Percentiles rank a stretch among this genome's conserved stretches.
These are phyloP conservation scores for Cheilosia impressa DNA, from an alignment of 2,888 invertebrate genomes.

Conservation along the genomic window DNA sequence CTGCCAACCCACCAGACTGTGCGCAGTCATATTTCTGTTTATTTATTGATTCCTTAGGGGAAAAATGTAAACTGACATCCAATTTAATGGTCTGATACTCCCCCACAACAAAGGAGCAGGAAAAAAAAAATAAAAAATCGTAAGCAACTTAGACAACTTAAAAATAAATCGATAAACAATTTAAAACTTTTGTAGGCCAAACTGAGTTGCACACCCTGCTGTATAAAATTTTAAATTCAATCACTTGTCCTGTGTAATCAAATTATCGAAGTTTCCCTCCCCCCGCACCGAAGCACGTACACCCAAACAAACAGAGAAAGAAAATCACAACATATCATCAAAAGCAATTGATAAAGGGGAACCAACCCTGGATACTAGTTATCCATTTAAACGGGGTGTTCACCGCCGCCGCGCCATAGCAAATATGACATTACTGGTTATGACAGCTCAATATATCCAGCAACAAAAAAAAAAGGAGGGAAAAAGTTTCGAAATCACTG, in stretches of 20 bases:
- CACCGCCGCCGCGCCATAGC: conserved; percentile 5
- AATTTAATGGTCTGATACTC: no score
- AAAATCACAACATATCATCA: conserved; percentile 40
- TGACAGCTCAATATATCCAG: conserved; percentile 69
- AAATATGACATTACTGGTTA: conserved; percentile 69
- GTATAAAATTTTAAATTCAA: conserved; percentile 61
- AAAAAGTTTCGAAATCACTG: conserved; percentile 48
- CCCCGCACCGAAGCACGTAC: background rate
- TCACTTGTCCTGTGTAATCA: conserved; percentile 71
- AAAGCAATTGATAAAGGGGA: conserved; percentile 20
- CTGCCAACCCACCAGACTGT: no score
- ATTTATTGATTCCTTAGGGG: no score
- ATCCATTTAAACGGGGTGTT: conserved; percentile 64
- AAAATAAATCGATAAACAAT: conserved; percentile 70
- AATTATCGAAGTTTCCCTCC: conserved; percentile 48
- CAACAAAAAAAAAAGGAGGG: conserved; percentile 18
- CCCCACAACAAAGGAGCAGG: no score
- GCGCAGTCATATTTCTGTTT: no score
- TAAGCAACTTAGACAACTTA: background rate
- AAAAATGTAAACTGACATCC: no score
- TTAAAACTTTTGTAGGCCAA: conserved; percentile 70
- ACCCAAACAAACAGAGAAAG: conserved; percentile 30
- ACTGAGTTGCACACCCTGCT: background rate
- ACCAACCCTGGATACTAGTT: conserved; percentile 32
- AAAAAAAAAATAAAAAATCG: no score